Percentiles rank a stretch among this genome's conserved stretches.
These are phyloP conservation scores for Scalopus aquaticus DNA, from an alignment of 2,113 vertebrate species.

Conservation along the genomic window DNA sequence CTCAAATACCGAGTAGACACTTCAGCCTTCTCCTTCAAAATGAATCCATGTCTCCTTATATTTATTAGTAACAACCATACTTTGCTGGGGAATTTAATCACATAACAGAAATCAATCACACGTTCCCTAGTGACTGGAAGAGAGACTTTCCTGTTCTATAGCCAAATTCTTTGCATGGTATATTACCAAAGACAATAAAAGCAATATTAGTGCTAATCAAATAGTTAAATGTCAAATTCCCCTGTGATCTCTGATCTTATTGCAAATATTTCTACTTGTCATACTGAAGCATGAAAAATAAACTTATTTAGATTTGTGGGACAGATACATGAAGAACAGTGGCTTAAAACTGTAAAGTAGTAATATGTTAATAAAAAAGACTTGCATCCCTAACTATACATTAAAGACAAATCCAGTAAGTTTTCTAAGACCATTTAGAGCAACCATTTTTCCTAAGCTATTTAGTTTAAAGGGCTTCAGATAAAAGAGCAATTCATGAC, in stretches of 20 bases:
- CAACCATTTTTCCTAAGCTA: background rate
- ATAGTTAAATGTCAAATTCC: slow-evolving; percentile 29
- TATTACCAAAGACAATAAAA: slow-evolving; percentile 61
- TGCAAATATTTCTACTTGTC: background rate
- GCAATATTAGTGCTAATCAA: background rate
- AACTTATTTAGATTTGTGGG: background rate
- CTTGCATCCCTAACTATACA: background rate
- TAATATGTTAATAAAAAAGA: background rate
- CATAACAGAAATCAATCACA: slow-evolving; percentile 76
- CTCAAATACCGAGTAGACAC: slow-evolving; percentile 61
- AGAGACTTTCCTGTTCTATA: slow-evolving; percentile 24
- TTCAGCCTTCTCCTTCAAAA: slow-evolving; percentile 54
- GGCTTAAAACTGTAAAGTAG: background rate
- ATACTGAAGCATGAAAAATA: background rate
- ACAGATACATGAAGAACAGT: background rate
- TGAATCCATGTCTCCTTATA: slow-evolving; percentile 67
- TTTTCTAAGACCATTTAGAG: background rate
- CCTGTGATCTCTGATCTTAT: background rate
- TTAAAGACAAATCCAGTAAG: background rate
- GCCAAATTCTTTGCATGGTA: slow-evolving; percentile 10
- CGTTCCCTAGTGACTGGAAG: slow-evolving; percentile 33
- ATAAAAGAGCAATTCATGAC: background rate
- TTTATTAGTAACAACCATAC: slow-evolving; percentile 69
- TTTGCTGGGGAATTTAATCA: slow-evolving; percentile 71
- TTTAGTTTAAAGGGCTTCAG: background rate